Base-by-base conservation (phyloP, 64 coral and sea anemone genomes). In the Pocillopora verrucosa region DNA sequence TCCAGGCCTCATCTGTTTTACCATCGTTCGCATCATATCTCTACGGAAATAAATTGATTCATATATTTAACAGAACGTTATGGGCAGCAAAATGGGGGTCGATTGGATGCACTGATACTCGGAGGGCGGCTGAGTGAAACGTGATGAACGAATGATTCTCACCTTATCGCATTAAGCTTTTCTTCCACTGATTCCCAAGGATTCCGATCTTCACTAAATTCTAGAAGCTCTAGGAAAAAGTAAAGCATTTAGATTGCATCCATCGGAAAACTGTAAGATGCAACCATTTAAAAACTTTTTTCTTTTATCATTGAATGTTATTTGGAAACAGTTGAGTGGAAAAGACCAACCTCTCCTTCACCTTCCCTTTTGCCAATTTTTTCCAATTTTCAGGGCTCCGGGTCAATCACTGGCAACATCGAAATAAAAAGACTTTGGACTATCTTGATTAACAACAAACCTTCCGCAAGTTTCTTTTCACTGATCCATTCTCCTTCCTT, bases 401-500 rank as follows among this genome's bases (percentile, higher is more conserved):
- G 16, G 64, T 67, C 9, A 7, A 19, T 67, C 64, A 22, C 4
- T 20, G 16, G 64, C 16, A 20, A 67, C 22, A 16, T 51, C 41
- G 41, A 51, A 51, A 51, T 7, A 51, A 51, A 51, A 51, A n/a
- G n/a, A n/a, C n/a, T 51, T 4, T 51, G 41, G 41, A 67, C 16
- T 6, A 20, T 7, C 22, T 67, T 20, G 22, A 17, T 10, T 67
- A 89, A 15, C 3, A 6, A n/a, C 19, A 20, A 79, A 98, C 95
- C 95, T 98, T 98, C 92, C 13, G 95, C 92, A 20, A 98, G 79
- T 74, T 69, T 94, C 34, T 91, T 84, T 36, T 98, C 95, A 79
- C 87, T 92, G 74, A 98, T 94, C 95, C 92, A 98, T 17, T 89
- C 95, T 1, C 89, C 95, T 58, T 94, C 86, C 73, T 94, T 98